Evolutionary conservation across 2,113 vertebrate species (phyloP), one percentile per base, ranked within the genome.

Genomic region (Pardalotus punctatus): DNA sequence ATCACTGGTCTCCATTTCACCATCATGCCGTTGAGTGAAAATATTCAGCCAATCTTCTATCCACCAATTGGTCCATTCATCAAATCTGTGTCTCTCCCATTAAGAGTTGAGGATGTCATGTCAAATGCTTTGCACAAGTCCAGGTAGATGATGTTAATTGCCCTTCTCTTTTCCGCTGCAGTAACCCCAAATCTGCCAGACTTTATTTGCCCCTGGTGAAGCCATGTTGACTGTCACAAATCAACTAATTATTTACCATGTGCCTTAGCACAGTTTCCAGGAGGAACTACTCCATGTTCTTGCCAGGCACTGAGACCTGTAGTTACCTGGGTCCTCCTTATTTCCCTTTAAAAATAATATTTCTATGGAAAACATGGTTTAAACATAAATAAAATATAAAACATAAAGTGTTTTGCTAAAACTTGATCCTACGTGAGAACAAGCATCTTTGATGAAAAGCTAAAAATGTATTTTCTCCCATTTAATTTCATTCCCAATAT

Each of bases 1-100:
- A 35, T 42, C 43, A 23, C 10, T 65, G 42, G 11, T 57, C 8
- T 43, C 21, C 36, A 36, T 27, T 6, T 50, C 14, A 8, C 8
- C 42, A 33, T 33, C 0, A 1, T 65, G 12, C 15, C 0, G 0
- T 31, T 57, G 50, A 56, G 16, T 56, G 8, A 18, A 72, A 72
- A 35, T 6, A 12, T 51, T 36, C 12, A 65, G 33, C 2, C 14
- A 58, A 11, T 28, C 42, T 65, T 50, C 58, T 33, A 36, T 50
- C 35, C 50, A 33, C 6, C 0, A 0, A 33, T 33, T 28, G 21
- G 13, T 48, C 35, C 42, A 33, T 7, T 11, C 22, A 27, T 35
- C 21, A 58, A 73, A 67, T 42, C 25, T 18, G 6, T 36, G 18
- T 22, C 36, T 45, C 12, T 60, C 15, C 28, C 21, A 8, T 51